Evolutionary conservation across 2,888 invertebrate species (phyloP), one percentile per base, ranked within the genome.

Genomic region (Branchipolynoe longqiensis): DNA sequence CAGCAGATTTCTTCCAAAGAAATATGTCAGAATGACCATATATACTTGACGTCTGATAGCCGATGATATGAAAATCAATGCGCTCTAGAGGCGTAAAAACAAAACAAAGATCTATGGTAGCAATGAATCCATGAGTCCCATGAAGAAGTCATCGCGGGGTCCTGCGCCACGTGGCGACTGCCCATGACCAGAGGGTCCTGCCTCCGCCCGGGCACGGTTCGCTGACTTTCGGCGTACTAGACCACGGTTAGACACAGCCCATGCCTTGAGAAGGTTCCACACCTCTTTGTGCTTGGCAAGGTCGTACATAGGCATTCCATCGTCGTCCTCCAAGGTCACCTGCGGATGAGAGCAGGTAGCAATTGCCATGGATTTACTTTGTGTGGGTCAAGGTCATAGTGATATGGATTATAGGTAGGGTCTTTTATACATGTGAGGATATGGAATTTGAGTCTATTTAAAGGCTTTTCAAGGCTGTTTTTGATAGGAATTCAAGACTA

Each of bases 201-300:
- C 48, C 22, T 54, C 54, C 14, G 28, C 25, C 54, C 48, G 28
- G 0, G 48, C 28, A 6, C 78, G 41, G 54, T 48, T 48, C 25
- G 41, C 78, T 31, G 78, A 78, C 54, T 48, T 1, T 6, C 78
- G 41, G 12, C 78, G 78, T 33, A 78, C 78, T n/a, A 78, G 78
- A 54, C 78, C 78, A 41, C 78, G 41, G 48, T 69, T 54, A n/a
- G 58, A 56, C 12, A 74, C 78, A 41, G 83, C 58, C 86, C 86
- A 86, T 33, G 36, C 33, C 62, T 86, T 86, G 59, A 86, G 74
- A 25, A 83, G 28, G 25, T 83, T 73, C 86, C 86, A 86, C 41
- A 86, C 62, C 28, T 83, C 74, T 58, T 58, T 56, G 82, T 86
- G 86, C 36, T 84, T 83, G 40, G 86, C 83, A 38, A 86, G 78